These are phyloP conservation scores for Hydroisotoma schaefferi DNA, from an alignment of 2,888 invertebrate genomes.

Conservation along the genomic window DNA sequence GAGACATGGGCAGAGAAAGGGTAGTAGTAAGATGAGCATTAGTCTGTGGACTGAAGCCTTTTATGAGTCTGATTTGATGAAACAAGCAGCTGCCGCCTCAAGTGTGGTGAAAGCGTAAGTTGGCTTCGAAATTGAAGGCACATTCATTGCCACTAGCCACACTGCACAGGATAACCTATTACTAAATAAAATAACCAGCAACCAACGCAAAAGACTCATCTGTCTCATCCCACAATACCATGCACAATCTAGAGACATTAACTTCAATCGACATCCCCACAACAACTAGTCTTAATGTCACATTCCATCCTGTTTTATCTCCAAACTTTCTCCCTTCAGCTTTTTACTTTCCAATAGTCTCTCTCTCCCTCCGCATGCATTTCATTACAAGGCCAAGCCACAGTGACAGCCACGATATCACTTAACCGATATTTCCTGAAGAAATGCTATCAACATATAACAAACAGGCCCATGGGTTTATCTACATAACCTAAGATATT, in stretches of 20 bases:
- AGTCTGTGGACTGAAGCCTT: slow-evolving; percentile 24
- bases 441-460: too few relatives aligned
- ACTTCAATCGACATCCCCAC: slow-evolving; percentile 19
- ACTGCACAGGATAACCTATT: neutral
- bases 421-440: too few relatives aligned
- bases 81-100: slow-evolving; percentile 43
- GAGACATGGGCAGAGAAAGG: too few relatives aligned
- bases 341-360: too few relatives aligned
- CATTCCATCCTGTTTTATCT: too few relatives aligned
- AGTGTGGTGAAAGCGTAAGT: slow-evolving; percentile 5
- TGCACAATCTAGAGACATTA: slow-evolving; percentile 7
- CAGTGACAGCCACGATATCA: too few relatives aligned
- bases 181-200: too few relatives aligned
- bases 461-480: too few relatives aligned
- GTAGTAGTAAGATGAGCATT: slow-evolving; percentile 10
- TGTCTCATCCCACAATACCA: slow-evolving; percentile 9
- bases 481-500: too few relatives aligned
- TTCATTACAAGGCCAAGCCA: too few relatives aligned
- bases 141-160: slow-evolving; percentile 18
- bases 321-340: too few relatives aligned
- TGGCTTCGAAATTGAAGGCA: neutral
- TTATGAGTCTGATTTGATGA: slow-evolving; percentile 44
- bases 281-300: neutral
- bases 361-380: too few relatives aligned
- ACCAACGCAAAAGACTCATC: slow-evolving; percentile 4